phyloP scores from a whole-genome alignment of 1,140 invertebrate genomes.

The Pygmarrhopalites habei region DNA sequence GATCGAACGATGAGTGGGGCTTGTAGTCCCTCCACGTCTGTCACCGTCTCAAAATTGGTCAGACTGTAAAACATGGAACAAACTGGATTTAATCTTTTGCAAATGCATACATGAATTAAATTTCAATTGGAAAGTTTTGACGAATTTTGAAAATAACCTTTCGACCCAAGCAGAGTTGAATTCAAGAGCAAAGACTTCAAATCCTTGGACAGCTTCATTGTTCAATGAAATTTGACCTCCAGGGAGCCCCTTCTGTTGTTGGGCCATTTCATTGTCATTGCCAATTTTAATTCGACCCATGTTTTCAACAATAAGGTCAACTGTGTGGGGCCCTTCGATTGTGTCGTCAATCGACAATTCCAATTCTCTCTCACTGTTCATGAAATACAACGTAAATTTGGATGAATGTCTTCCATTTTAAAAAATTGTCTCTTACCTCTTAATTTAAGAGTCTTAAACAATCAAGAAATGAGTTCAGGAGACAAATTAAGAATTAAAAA shows the following conservation, averaged over 20 bases:
- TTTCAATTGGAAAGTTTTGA: background rate
- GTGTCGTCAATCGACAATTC: conserved; percentile 10
- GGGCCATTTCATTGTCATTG: conserved; percentile 43
- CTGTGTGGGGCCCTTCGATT: conserved; percentile 37
- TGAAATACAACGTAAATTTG: conserved; percentile 49
- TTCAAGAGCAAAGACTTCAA: conserved; percentile 50
- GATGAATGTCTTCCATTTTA: too few species aligned
- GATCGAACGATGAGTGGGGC: conserved; percentile 41
- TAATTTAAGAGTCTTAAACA: background rate
- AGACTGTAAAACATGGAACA: conserved; percentile 22
- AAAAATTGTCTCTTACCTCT: too few species aligned
- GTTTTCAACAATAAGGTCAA: conserved; percentile 56
- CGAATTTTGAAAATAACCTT: conserved; percentile 22
- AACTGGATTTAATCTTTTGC: background rate
- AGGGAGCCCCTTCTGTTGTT: conserved; percentile 50
- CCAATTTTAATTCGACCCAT: conserved; percentile 53
- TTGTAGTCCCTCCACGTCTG: background rate
- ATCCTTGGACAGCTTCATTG: conserved; percentile 43
- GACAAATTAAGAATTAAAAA: background rate
- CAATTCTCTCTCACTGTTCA: conserved; percentile 36
- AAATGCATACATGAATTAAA: conserved; percentile 31
- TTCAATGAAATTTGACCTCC: conserved; percentile 47
- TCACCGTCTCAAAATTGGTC: conserved; percentile 20
- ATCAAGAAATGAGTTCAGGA: background rate
- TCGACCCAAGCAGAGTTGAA: conserved; percentile 46